phyloP scores from a whole-genome alignment of 2,888 invertebrate species.

The Agrilus mali region DNA sequence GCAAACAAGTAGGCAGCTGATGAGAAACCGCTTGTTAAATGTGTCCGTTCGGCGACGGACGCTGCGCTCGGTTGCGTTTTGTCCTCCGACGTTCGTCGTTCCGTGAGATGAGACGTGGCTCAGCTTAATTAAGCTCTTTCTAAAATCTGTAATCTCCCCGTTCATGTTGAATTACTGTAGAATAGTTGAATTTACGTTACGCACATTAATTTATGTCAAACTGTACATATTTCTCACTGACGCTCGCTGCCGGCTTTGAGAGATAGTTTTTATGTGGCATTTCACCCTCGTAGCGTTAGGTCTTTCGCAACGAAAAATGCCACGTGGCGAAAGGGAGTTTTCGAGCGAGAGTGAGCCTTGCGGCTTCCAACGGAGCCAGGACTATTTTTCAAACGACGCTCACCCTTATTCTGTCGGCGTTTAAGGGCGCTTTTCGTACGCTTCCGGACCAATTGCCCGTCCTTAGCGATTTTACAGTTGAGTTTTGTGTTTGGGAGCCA shows the following conservation, averaged over 20 bases:
- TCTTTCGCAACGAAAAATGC: conserved; percentile 34
- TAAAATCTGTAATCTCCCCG: conserved; percentile 23
- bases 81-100: too few relatives aligned
- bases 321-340: conserved; percentile 21
- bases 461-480: conserved; percentile 34
- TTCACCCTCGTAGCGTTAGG: conserved; percentile 27
- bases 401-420: conserved; percentile 29
- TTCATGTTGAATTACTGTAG: conserved; percentile 33
- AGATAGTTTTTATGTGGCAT: conserved; percentile 36
- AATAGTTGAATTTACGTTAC: conserved; percentile 37
- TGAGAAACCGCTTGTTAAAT: too few relatives aligned
- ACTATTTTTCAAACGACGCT: conserved; percentile 31
- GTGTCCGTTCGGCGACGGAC: too few relatives aligned
- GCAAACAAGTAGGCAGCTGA: too few relatives aligned
- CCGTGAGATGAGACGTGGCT: too few relatives aligned
- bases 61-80: too few relatives aligned
- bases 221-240: conserved; percentile 37
- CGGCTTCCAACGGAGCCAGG: conserved; percentile 29
- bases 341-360: conserved; percentile 32
- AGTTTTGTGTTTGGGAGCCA: conserved; percentile 35
- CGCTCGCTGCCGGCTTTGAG: conserved; percentile 30
- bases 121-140: background rate
- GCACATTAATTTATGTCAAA: conserved; percentile 39
- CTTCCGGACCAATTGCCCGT: conserved; percentile 18
- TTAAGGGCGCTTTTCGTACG: conserved; percentile 28